A percentile compares a stretch with the other conserved stretches of the same genome.
Evolutionary conservation across 35 echinoderm and acorn worm species (phyloP).

Genomic region (Hemicentrotus pulcherrimus): DNA sequence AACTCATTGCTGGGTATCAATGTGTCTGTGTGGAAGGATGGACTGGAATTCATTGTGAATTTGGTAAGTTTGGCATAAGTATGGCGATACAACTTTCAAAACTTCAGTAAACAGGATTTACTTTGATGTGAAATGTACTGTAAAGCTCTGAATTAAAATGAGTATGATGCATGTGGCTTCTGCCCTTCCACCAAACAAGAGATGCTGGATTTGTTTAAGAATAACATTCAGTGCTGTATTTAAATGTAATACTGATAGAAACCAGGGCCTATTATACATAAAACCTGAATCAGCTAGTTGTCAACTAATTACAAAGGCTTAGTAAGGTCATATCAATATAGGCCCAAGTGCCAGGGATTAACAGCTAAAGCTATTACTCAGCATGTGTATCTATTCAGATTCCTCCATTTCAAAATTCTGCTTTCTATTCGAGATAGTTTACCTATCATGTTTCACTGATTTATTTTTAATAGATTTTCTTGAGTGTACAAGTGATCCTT

Average conservation of each 20-base stretch:
- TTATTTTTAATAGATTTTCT: constrained; percentile 5
- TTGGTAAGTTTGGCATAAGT: constrained; percentile 32
- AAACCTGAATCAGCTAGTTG: too few species aligned
- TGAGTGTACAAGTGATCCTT: constrained; percentile 52
- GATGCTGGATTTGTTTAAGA: not conserved
- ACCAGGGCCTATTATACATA: too few species aligned
- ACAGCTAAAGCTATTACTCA: too few species aligned
- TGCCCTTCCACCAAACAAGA: not conserved
- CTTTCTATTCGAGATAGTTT: too few species aligned
- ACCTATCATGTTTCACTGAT: too few species aligned
- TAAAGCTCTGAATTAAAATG: not conserved
- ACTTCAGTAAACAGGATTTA: not conserved
- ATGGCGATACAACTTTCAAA: not conserved
- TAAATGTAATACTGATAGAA: not conserved
- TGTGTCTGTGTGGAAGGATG: constrained; percentile 57
- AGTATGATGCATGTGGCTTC: too few species aligned
- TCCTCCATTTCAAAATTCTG: too few species aligned
- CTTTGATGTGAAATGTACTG: not conserved
- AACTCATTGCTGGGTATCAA: constrained; percentile 53
- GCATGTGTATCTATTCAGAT: too few species aligned
- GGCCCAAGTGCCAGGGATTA: too few species aligned
- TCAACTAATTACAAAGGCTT: too few species aligned
- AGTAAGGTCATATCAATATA: too few species aligned
- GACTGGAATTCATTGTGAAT: constrained; percentile 54
- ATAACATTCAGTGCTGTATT: not conserved